These are phyloP conservation scores for Spea hammondii DNA, from an alignment of 2,797 vertebrate species.

Conservation along the genomic window DNA sequence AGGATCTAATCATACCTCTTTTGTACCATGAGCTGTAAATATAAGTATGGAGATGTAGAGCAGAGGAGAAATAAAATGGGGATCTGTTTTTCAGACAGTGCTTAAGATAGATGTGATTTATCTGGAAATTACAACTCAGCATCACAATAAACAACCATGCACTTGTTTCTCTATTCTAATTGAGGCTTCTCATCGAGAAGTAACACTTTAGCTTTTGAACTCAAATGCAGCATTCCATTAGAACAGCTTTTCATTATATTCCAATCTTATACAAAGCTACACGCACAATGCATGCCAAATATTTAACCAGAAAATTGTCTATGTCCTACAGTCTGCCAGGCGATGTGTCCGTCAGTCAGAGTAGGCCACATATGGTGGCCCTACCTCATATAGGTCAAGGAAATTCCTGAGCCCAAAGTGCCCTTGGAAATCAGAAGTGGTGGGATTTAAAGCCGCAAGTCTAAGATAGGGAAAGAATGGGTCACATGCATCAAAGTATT, in stretches of 20 bases:
- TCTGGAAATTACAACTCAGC: slow-evolving; percentile 13
- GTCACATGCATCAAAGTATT: too few relatives aligned
- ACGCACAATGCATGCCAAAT: too few relatives aligned
- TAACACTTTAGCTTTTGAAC: background rate
- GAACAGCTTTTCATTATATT: background rate
- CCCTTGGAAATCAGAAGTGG: too few relatives aligned
- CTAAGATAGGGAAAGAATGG: too few relatives aligned
- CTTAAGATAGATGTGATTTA: slow-evolving; percentile 9
- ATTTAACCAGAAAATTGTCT: too few relatives aligned
- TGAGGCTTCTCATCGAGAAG: slow-evolving; percentile 2
- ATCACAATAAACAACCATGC: background rate
- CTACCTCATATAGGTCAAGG: too few relatives aligned
- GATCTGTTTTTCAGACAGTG: slow-evolving; percentile 1
- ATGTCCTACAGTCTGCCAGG: too few relatives aligned
- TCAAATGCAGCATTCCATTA: background rate
- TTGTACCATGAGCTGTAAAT: slow-evolving; percentile 1
- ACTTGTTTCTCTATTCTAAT: background rate
- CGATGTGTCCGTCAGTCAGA: too few relatives aligned
- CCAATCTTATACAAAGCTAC: too few relatives aligned
- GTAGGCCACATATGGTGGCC: too few relatives aligned
- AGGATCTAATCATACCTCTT: slow-evolving; percentile 6
- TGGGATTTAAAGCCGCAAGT: too few relatives aligned
- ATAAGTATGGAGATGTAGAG: slow-evolving; percentile 2
- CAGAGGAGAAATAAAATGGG: background rate
- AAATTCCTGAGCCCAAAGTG: too few relatives aligned